These are phyloP conservation scores for Drosophila quasianomalipes DNA, from an alignment of 2,888 invertebrate species.

Conservation along the genomic window DNA sequence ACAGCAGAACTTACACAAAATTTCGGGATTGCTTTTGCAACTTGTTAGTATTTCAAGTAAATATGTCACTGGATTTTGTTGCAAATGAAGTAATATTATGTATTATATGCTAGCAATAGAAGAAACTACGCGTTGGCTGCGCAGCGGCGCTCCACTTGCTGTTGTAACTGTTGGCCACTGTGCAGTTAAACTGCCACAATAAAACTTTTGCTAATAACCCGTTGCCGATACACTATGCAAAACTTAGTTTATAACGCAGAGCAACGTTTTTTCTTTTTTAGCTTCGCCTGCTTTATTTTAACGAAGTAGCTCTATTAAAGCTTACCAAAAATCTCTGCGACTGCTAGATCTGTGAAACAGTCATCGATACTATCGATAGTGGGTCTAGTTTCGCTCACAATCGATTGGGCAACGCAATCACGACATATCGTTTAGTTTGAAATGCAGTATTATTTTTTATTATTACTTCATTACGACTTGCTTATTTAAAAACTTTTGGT, in stretches of 20 bases:
- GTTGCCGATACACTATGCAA: not conserved
- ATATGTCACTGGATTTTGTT: slow-evolving; percentile 10
- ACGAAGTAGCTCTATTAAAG: slow-evolving; percentile 40
- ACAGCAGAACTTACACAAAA: slow-evolving; percentile 10
- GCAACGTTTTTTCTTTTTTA: not conserved
- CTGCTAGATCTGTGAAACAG: slow-evolving; percentile 48
- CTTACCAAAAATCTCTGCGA: slow-evolving; percentile 72
- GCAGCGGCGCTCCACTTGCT: slow-evolving; percentile 45
- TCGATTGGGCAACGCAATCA: not conserved
- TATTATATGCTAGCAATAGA: slow-evolving; percentile 27
- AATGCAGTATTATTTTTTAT: not conserved
- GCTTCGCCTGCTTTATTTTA: slow-evolving; percentile 20
- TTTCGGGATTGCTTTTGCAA: not conserved
- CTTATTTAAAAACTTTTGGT: not conserved
- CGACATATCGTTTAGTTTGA: slow-evolving; percentile 2
- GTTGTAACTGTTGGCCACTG: slow-evolving; percentile 17
- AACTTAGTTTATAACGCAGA: not conserved
- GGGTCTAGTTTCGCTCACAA: not conserved
- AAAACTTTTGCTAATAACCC: not conserved
- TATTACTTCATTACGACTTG: not conserved
- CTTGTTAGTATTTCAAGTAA: not conserved
- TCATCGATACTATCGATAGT: slow-evolving; percentile 41
- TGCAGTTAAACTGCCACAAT: not conserved
- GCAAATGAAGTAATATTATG: slow-evolving; percentile 63
- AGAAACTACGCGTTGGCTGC: slow-evolving; percentile 77